Conservation (phyloP, 2,797 vertebrate species). For the Mus caroli region DNA sequence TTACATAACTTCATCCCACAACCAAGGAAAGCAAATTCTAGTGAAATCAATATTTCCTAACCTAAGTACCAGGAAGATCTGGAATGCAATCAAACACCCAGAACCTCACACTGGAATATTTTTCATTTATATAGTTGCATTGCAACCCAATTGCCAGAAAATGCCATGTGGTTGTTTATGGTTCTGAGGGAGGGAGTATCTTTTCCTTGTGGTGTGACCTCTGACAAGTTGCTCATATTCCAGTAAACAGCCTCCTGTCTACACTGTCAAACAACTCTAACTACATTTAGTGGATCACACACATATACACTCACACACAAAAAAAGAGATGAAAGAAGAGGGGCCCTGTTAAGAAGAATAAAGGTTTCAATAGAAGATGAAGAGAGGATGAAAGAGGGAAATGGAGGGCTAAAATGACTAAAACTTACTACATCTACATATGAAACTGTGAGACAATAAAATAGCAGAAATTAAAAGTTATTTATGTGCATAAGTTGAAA, state of each 20-base stretch:
- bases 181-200: background rate
- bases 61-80: constrained; percentile 9
- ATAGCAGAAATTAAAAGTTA: background rate
- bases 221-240: background rate
- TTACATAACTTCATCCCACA: background rate
- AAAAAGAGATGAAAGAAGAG: background rate
- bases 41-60: background rate
- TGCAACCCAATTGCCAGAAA: constrained; percentile 47
- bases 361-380: background rate
- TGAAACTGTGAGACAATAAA: background rate
- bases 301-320: background rate
- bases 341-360: background rate
- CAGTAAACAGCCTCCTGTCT: background rate
- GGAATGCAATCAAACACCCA: background rate
- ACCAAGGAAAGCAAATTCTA: constrained; percentile 35
- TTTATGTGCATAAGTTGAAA: background rate
- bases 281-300: background rate
- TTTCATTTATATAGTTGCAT: background rate
- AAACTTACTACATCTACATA: background rate
- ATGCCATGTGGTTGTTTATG: background rate
- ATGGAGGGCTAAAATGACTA: background rate
- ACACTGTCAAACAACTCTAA: background rate
- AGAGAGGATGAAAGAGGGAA: background rate
- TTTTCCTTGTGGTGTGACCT: background rate
- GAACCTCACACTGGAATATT: constrained; percentile 5